Percentiles rank a stretch among this genome's conserved stretches.
These are phyloP conservation scores for Elephas maximus DNA, from an alignment of 2,113 vertebrate species.

Conservation along the genomic window DNA sequence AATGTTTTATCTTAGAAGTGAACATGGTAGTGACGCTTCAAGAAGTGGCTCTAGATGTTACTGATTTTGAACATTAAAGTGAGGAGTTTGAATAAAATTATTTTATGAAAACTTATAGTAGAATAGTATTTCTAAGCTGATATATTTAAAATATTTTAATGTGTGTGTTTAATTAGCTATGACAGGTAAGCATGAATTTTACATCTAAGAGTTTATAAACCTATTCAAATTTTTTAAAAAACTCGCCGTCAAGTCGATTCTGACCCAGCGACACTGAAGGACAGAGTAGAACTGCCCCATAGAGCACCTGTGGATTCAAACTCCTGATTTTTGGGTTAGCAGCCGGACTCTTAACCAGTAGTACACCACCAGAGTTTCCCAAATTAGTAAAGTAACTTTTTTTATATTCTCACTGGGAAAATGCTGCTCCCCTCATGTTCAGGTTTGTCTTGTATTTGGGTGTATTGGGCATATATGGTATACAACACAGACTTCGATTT, in stretches of 20 bases:
- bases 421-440: neutral
- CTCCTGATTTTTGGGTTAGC: too few species aligned
- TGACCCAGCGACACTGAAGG: too few species aligned
- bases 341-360: too few species aligned
- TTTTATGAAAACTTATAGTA: neutral
- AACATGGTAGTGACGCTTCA: neutral
- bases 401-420: neutral
- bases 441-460: neutral
- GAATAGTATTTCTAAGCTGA: slow-evolving; percentile 21
- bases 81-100: neutral
- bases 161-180: neutral
- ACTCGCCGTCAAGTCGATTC: too few species aligned
- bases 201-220: neutral
- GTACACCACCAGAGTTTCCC: too few species aligned
- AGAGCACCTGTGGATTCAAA: too few species aligned
- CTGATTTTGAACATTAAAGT: neutral
- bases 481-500: neutral
- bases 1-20: neutral
- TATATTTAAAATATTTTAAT: neutral
- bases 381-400: neutral
- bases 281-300: too few species aligned
- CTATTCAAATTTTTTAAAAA: neutral
- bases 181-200: neutral
- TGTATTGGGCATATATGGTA: neutral
- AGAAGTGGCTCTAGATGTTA: neutral